Conservation (phyloP, 2,113 vertebrate species). For the Vombatus ursinus region DNA sequence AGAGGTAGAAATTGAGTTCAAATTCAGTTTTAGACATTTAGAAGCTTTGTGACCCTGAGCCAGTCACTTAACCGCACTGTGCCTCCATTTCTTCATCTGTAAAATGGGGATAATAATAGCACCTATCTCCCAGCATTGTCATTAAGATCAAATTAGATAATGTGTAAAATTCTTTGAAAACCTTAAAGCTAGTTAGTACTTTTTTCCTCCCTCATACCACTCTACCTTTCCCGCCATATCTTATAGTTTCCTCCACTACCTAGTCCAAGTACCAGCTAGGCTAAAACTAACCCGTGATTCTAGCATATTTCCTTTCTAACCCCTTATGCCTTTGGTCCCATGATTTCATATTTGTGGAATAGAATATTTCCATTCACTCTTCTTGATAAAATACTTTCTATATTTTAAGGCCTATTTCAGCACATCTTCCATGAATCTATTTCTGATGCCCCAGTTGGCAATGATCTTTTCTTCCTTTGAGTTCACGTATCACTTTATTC, state of each 20-base stretch:
- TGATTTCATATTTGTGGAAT: not conserved
- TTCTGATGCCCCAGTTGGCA: not conserved
- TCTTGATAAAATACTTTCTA: not conserved
- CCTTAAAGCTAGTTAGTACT: not conserved
- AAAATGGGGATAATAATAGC: not conserved
- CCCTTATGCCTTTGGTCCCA: not conserved
- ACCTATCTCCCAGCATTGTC: not conserved
- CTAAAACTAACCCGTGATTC: not conserved
- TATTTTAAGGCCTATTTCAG: not conserved
- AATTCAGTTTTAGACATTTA: not conserved
- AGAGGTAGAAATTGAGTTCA: not conserved
- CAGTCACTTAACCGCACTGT: not conserved
- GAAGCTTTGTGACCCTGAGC: not conserved
- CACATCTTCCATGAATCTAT: not conserved
- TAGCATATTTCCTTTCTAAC: not conserved
- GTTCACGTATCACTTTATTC: not conserved
- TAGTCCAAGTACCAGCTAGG: not conserved
- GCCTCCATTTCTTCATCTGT: not conserved
- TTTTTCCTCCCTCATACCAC: not conserved
- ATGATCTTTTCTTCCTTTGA: not conserved
- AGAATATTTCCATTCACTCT: not conserved
- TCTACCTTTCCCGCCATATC: not conserved
- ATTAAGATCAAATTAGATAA: not conserved
- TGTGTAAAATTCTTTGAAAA: not conserved
- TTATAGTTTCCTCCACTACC: not conserved